phyloP scores from a whole-genome alignment of 1,140 invertebrate species.

The Proctacanthus coquilletti region DNA sequence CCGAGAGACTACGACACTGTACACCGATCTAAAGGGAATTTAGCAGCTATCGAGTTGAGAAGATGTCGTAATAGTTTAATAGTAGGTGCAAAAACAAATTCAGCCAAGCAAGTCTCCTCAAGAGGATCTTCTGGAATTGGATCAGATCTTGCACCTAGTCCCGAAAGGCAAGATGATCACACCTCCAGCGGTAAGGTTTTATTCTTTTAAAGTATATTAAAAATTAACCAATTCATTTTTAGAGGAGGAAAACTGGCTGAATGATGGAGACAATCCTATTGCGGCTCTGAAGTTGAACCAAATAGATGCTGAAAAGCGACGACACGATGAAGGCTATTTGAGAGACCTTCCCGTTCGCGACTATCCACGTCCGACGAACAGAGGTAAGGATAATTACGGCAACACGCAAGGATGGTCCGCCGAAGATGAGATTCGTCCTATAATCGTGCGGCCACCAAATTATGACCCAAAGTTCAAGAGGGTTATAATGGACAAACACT shows the following conservation, averaged over 20 bases:
- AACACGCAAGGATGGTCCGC: conserved; percentile 20
- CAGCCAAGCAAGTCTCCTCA: conserved; percentile 35
- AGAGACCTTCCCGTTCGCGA: conserved; percentile 23
- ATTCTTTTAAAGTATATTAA: neutral
- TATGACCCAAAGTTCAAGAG: conserved; percentile 28
- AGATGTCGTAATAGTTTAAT: conserved; percentile 38
- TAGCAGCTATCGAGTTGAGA: conserved; percentile 62
- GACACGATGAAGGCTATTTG: conserved; percentile 25
- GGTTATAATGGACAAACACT: conserved; percentile 10
- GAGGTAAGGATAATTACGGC: too few relatives aligned
- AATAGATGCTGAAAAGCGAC: conserved; percentile 18
- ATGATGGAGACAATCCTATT: conserved; percentile 27
- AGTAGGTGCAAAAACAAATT: conserved; percentile 12
- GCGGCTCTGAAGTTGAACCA: conserved; percentile 25
- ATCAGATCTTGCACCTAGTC: conserved; percentile 72
- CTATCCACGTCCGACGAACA: too few relatives aligned
- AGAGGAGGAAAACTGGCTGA: conserved; percentile 28
- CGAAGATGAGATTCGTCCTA: conserved; percentile 26
- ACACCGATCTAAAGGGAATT: conserved; percentile 66
- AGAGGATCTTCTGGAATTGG: conserved; percentile 65
- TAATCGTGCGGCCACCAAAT: conserved; percentile 23
- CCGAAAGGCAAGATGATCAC: conserved; percentile 39
- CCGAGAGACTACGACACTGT: conserved; percentile 87
- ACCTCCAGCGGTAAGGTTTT: conserved; percentile 36
- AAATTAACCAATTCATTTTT: neutral